Percentiles rank a stretch among this genome's conserved stretches.
Conservation (phyloP, 2,113 vertebrate genomes). For the Brienomyrus brachyistius region DNA sequence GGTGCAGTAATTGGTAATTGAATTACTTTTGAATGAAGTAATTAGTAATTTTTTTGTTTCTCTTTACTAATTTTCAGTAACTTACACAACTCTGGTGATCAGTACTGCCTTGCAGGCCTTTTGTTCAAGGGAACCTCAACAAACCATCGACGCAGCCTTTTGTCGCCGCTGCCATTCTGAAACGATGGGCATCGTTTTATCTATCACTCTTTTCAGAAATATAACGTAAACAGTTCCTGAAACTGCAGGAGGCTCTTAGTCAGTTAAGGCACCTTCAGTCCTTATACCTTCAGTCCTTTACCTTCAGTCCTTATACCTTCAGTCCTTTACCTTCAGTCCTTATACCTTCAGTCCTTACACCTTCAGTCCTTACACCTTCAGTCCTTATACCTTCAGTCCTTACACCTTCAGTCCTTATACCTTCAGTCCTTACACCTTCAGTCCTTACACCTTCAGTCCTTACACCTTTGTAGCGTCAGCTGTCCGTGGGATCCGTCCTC, state of each 20-base stretch:
- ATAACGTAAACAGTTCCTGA: neutral
- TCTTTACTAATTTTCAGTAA: neutral
- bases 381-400: neutral
- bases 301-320: neutral
- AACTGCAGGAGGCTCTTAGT: neutral
- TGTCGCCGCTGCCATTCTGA: neutral
- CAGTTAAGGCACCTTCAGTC: neutral
- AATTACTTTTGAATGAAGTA: neutral
- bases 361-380: neutral
- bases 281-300: neutral
- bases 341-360: neutral
- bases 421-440: neutral
- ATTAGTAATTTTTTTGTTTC: neutral
- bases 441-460: neutral
- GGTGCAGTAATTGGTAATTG: neutral
- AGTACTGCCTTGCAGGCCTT: neutral
- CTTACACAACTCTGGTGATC: neutral
- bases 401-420: neutral
- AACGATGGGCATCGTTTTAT: neutral
- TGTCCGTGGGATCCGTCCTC: neutral
- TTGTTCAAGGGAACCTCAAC: neutral
- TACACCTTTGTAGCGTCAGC: neutral
- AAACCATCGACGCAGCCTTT: neutral
- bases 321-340: too few species aligned
- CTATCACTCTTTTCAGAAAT: neutral